A percentile compares a stretch with the other conserved stretches of the same genome.
Conservation (phyloP, 2,888 invertebrate species). For the Drymonia ruficornis region DNA sequence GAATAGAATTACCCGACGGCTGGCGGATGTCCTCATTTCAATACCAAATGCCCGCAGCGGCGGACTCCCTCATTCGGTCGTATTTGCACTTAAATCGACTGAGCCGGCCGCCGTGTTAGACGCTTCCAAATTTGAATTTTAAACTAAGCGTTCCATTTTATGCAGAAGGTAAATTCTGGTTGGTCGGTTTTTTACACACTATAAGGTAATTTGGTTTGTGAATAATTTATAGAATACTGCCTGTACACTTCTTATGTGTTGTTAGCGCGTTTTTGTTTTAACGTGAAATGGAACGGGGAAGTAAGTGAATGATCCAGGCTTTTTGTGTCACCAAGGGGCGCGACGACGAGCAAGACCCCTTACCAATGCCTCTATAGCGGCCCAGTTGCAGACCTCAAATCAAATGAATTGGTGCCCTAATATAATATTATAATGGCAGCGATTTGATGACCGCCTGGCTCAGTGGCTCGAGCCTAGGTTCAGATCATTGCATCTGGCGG, state of each 20-base stretch:
- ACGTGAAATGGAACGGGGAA: neutral
- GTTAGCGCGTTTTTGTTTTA: constrained; percentile 4
- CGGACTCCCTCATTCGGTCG: constrained; percentile 54
- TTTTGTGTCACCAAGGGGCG: no score
- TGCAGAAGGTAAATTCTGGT: constrained; percentile 68
- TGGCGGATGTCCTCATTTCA: constrained; percentile 54
- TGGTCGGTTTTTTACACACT: constrained; percentile 59
- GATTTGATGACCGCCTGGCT: no score
- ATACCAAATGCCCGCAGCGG: constrained; percentile 55
- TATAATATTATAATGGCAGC: no score
- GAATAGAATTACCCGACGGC: constrained; percentile 64
- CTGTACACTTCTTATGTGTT: neutral
- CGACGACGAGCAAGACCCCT: no score
- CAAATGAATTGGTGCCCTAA: no score
- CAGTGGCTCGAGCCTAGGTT: no score
- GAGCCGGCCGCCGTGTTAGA: constrained; percentile 61
- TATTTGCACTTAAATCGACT: constrained; percentile 64
- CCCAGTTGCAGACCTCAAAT: no score
- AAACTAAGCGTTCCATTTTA: constrained; percentile 78
- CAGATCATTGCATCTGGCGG: no score
- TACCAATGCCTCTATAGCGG: no score
- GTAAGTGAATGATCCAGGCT: no score
- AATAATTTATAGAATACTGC: constrained; percentile 51
- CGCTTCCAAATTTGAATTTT: constrained; percentile 78
- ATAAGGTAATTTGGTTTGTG: constrained; percentile 61